These are phyloP conservation scores for Asarcornis scutulata DNA, from an alignment of 2,113 vertebrate genomes.

Conservation along the genomic window DNA sequence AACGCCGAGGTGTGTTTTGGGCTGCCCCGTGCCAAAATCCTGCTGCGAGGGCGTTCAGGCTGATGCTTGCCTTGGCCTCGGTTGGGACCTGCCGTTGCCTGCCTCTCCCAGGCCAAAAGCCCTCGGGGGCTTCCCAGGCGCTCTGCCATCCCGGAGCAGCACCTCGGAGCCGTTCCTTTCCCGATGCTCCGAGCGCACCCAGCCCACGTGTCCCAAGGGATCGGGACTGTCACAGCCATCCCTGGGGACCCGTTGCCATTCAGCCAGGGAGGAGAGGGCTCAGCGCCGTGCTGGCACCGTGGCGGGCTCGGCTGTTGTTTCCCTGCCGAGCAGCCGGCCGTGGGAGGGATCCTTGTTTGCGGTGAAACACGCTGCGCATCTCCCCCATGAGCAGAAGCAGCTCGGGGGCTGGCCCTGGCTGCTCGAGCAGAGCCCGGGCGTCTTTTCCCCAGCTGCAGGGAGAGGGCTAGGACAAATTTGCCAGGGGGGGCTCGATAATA, in stretches of 20 bases:
- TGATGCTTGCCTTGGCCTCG: background rate
- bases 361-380: slow-evolving; percentile 68
- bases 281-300: background rate
- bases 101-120: background rate
- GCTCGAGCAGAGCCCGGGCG: fast-evolving
- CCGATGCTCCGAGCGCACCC: no score
- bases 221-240: fast-evolving
- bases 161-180: background rate
- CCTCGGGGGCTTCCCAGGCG: fast-evolving
- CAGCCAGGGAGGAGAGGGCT: background rate
- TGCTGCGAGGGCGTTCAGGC: background rate
- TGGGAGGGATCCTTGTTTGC: slow-evolving; percentile 76
- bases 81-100: background rate
- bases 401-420: background rate
- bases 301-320: background rate
- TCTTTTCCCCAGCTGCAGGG: background rate
- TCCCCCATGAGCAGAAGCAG: slow-evolving; percentile 29
- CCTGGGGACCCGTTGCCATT: background rate
- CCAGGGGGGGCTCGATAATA: background rate
- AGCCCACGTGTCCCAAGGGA: background rate
- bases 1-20: background rate
- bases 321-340: slow-evolving; percentile 55
- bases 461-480: background rate
- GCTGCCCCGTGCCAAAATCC: background rate
- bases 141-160: fast-evolving